Evolutionary conservation across 1,140 invertebrate species (phyloP), one percentile per base, ranked within the genome.

Genomic region (Lanistes nyassanus): DNA sequence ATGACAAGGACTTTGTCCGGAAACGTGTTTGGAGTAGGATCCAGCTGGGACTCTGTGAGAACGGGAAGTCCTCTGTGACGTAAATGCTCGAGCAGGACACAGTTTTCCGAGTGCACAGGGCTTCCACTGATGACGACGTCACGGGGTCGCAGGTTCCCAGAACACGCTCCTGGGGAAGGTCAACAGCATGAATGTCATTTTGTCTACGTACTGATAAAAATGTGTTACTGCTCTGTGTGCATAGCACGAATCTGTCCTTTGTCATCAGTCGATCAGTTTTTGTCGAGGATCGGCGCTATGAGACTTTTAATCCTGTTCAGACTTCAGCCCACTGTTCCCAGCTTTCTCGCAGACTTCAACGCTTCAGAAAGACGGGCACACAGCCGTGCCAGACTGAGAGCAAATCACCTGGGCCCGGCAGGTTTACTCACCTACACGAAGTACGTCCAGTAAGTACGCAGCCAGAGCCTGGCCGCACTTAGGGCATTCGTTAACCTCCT

Each of bases 91-190:
- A 72, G 29, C 55, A 72, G 60, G 23, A 21, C 36, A 36, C 70
- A 72, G 11, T 39, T 56, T 26, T 53, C 36, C 21, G 56, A 56
- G 70, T 72, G 70, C 26, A 72, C 60, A 4, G 70, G 70, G 3
- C 55, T 60, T n/a, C 70, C 70, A 34, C 55, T 39, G 37, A 72
- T 72, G 55, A 58, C 60, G 36, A 72, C 55, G 70, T 72, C 70
- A 36, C 60, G 70, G 3, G 36, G 56, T 31, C 56, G 37, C 36
- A 70, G 68, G 5, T 55, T 58, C 55, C 37, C 26, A 7, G 16
- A 26, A 31, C 21, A 37, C 13, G 34, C 53, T 34, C n/a, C 56
- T 31, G 47, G 7, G 42, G 13, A 31, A 2, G 36, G 21, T 23
- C 16, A 65, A 65, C 21, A 62, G 26, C 21, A 34, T 23, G 5